Evolutionary conservation across 2,113 vertebrate genomes (phyloP).

Genomic region (Equus quagga): DNA sequence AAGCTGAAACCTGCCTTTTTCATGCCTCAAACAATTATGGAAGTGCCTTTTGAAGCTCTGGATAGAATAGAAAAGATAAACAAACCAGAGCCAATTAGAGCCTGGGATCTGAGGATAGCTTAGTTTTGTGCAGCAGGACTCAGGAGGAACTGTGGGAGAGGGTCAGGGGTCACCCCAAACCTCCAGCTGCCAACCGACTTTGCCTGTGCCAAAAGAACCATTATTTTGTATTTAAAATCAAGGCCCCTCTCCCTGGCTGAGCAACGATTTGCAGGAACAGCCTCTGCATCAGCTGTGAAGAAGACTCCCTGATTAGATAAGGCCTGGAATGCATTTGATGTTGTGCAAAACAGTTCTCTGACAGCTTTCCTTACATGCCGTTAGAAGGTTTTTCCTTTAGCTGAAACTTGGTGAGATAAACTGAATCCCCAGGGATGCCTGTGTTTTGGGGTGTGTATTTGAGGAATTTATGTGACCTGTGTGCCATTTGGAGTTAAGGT

Average conservation of each 20-base stretch:
- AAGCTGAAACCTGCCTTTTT: slow-evolving; percentile 80
- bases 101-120: slow-evolving; percentile 81
- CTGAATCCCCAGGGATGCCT: background rate
- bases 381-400: slow-evolving; percentile 77
- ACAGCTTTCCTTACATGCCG: slow-evolving; percentile 65
- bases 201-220: slow-evolving; percentile 77
- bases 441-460: slow-evolving; percentile 2
- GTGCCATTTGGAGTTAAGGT: background rate
- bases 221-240: slow-evolving; percentile 78
- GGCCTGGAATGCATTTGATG: slow-evolving; percentile 87
- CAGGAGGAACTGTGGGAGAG: slow-evolving; percentile 81
- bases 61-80: slow-evolving; percentile 83
- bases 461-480: background rate
- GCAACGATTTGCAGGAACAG: slow-evolving; percentile 76
- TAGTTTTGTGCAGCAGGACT: slow-evolving; percentile 76
- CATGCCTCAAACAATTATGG: slow-evolving; percentile 76
- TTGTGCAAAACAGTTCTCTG: slow-evolving; percentile 74
- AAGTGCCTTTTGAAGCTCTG: slow-evolving; percentile 83
- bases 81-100: slow-evolving; percentile 83
- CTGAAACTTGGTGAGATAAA: slow-evolving; percentile 68
- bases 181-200: slow-evolving; percentile 79
- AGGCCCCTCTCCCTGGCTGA: slow-evolving; percentile 66
- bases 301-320: slow-evolving; percentile 86
- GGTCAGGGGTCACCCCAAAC: slow-evolving; percentile 82
- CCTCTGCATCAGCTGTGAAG: slow-evolving; percentile 82